These are phyloP conservation scores for Phoxinus dragarum DNA, from an alignment of 2,797 vertebrate genomes.

Conservation along the genomic window DNA sequence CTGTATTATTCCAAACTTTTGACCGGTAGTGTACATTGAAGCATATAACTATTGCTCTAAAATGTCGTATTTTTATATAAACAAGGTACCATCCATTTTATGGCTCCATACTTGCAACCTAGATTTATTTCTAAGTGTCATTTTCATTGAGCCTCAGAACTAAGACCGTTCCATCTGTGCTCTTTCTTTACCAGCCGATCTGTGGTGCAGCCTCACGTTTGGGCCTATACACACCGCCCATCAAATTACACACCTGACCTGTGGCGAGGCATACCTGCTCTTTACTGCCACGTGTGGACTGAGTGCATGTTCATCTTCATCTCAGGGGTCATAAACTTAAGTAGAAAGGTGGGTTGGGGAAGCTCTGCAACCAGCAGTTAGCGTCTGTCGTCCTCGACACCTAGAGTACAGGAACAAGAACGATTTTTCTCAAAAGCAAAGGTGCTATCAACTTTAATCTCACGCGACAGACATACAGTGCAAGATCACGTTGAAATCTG, in stretches of 20 bases:
- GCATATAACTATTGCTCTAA: not conserved
- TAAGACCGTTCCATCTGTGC: not conserved
- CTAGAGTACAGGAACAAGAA: not conserved
- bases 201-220: constrained; percentile 21
- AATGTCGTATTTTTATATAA: not conserved
- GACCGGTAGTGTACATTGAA: not conserved
- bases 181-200: not conserved
- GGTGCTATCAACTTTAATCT: not conserved
- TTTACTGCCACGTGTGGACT: constrained; percentile 68
- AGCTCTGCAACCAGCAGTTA: constrained; percentile 66
- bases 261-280: constrained; percentile 55
- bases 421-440: not conserved
- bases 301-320: constrained; percentile 69
- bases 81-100: not conserved
- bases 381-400: constrained; percentile 35
- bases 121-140: constrained; percentile 19
- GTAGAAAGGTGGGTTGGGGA: constrained; percentile 68
- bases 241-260: constrained; percentile 50
- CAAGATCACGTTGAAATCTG: not conserved
- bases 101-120: constrained; percentile 12
- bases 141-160: constrained; percentile 10
- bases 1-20: not conserved
- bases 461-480: not conserved
- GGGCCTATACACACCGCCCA: constrained; percentile 41
- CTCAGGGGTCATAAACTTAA: constrained; percentile 70